phyloP scores from a whole-genome alignment of 2,113 vertebrate species.

The Chrysochloris asiatica region DNA sequence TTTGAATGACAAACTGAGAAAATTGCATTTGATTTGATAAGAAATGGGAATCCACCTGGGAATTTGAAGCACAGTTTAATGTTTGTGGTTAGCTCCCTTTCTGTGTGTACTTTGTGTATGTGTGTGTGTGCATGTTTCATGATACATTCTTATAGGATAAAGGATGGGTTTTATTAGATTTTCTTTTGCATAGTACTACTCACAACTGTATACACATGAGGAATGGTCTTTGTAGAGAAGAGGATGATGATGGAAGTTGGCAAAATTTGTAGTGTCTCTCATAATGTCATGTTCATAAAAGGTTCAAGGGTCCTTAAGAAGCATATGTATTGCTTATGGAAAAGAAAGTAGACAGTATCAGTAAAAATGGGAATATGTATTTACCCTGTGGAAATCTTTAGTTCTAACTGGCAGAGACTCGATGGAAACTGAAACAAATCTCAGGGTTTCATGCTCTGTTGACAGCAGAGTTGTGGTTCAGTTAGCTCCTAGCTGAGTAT shows the following conservation, averaged over 20 bases:
- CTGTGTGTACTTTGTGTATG: background rate
- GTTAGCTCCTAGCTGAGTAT: slow-evolving; percentile 43
- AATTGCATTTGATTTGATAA: slow-evolving; percentile 12
- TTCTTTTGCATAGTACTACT: background rate
- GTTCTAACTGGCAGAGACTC: slow-evolving; percentile 39
- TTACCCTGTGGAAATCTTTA: slow-evolving; percentile 24
- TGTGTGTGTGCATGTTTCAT: background rate
- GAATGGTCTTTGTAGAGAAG: background rate
- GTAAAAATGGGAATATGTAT: slow-evolving; percentile 11
- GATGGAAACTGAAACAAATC: slow-evolving; percentile 59
- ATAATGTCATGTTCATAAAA: slow-evolving; percentile 21
- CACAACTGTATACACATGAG: background rate
- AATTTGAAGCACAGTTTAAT: background rate
- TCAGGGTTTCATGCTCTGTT: slow-evolving; percentile 53
- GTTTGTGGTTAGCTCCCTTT: background rate
- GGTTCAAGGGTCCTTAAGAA: background rate
- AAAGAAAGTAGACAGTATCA: slow-evolving; percentile 26
- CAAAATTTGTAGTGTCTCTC: background rate
- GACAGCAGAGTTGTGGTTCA: slow-evolving; percentile 50
- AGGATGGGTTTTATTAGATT: background rate
- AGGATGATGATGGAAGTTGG: background rate
- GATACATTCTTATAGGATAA: background rate
- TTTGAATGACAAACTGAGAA: background rate
- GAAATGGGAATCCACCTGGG: background rate
- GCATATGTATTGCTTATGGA: background rate